Conservation (phyloP, 2,113 vertebrate species). For the Salvelinus fontinalis region DNA sequence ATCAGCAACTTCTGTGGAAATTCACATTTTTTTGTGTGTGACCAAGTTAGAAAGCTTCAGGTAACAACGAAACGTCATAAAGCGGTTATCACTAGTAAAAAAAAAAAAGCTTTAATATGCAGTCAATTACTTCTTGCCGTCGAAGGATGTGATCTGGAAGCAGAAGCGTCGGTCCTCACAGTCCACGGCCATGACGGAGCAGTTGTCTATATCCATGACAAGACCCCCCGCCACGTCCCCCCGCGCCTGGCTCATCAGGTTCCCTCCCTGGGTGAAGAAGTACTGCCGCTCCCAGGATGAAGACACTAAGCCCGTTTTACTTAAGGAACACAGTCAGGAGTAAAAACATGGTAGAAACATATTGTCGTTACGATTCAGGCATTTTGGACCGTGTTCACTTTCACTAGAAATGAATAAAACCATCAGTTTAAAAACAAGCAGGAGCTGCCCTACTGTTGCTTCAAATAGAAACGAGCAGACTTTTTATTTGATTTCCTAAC, state of each 20-base stretch:
- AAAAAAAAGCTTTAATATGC: too few relatives aligned
- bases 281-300: constrained; percentile 95
- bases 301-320: constrained; percentile 96
- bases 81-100: too few relatives aligned
- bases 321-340: constrained; percentile 48
- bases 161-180: constrained; percentile 94
- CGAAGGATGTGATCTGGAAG: constrained; percentile 96
- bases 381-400: too few relatives aligned
- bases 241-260: constrained; percentile 94
- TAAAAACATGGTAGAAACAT: constrained; percentile 7
- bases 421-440: too few relatives aligned
- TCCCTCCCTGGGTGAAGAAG: constrained; percentile 98
- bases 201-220: constrained; percentile 96
- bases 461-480: too few relatives aligned
- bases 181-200: constrained; percentile 97
- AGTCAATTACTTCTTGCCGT: constrained; percentile 86
- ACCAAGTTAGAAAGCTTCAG: too few relatives aligned
- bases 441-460: too few relatives aligned
- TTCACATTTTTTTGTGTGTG: neutral
- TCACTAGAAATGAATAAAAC: too few relatives aligned
- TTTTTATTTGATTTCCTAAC: too few relatives aligned
- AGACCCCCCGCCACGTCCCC: constrained; percentile 93
- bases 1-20: neutral
- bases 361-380: neutral
- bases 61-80: too few relatives aligned